Conservation (phyloP, 2,888 invertebrate genomes). For the Pseudolycoriella hygida region DNA sequence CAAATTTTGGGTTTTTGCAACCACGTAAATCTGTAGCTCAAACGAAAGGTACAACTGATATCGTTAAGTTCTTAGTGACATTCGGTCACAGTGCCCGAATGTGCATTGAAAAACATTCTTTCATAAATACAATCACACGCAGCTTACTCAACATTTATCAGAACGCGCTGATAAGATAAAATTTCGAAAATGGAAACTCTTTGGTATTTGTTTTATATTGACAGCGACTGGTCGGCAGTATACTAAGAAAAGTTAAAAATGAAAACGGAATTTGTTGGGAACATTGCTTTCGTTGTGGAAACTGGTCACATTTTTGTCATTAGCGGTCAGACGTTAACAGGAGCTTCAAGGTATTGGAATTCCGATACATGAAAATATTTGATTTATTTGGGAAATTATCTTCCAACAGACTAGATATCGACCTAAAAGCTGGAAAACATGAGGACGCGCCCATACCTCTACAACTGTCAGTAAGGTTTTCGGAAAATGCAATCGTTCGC, state of each 20-base stretch:
- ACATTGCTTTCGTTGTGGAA: slow-evolving; percentile 15
- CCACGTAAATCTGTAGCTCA: too few species aligned
- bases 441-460: slow-evolving; percentile 23
- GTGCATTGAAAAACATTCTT: too few species aligned
- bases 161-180: background rate
- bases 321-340: slow-evolving; percentile 26
- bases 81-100: too few species aligned
- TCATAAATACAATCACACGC: too few species aligned
- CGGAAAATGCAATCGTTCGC: slow-evolving; percentile 22
- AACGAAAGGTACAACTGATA: too few species aligned
- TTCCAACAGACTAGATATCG: slow-evolving; percentile 21
- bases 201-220: background rate
- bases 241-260: background rate
- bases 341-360: slow-evolving; percentile 19
- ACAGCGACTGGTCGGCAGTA: too few species aligned
- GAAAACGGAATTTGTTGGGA: background rate
- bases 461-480: slow-evolving; percentile 23
- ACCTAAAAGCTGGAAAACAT: slow-evolving; percentile 19
- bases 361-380: background rate
- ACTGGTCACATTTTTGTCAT: slow-evolving; percentile 27
- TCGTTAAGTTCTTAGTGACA: too few species aligned
- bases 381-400: background rate
- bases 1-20: too few species aligned
- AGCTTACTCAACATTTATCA: too few species aligned
- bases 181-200: background rate